Percentiles rank a stretch among this genome's conserved stretches.
Conservation (phyloP, 2,888 invertebrate species). For the Drepanosiphum platanoidis region DNA sequence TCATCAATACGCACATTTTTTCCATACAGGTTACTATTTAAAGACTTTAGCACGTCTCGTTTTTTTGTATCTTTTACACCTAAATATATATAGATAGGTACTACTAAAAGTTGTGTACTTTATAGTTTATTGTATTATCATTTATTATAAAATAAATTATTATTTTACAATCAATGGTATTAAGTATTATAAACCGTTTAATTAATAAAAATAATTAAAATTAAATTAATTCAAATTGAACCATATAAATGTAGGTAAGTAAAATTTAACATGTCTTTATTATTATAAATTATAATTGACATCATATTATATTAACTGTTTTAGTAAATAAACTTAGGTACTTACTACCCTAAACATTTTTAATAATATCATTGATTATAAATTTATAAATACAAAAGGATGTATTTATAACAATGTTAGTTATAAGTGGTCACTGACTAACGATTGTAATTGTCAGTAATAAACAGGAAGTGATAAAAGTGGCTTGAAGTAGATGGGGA, state of each 20-base stretch:
- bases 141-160: no score
- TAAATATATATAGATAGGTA: no score
- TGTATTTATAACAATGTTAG: no score
- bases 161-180: not conserved
- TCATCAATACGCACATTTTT: not conserved
- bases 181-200: not conserved
- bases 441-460: not conserved
- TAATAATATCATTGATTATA: no score
- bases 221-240: not conserved
- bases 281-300: not conserved
- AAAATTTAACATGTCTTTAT: not conserved
- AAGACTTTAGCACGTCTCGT: not conserved
- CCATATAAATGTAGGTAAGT: not conserved
- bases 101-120: no score
- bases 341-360: no score
- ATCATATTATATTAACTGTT: not conserved
- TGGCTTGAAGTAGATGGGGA: not conserved
- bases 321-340: no score
- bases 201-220: not conserved
- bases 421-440: no score
- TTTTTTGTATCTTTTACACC: not conserved
- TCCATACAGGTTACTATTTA: no score
- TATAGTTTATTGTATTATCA: no score
- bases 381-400: no score
- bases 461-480: no score